Base-by-base conservation (phyloP, 2,888 invertebrate species). In the Anodontia alba region DNA sequence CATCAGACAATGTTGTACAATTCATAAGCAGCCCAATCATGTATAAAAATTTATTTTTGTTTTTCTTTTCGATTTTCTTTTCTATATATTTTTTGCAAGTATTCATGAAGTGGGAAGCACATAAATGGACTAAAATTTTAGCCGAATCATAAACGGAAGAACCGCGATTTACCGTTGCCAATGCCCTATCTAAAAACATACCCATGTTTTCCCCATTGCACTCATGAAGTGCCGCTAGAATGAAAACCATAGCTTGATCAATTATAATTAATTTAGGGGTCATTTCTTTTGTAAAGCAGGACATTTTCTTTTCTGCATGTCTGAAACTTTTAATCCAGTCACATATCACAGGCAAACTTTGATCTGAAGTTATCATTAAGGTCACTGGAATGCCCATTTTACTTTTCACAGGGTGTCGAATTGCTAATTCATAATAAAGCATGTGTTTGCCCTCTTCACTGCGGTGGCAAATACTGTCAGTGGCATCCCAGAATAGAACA, bases 341-440 rank as follows among this genome's bases (percentile, higher is more conserved):
- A 12, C 36, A 67, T 8, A 67, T 42, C 1, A 29, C 29, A n/a
- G 73, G 62, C 15, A 62, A 49, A 42, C 73, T 73, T 26, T 57
- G 54, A 33, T 73, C 73, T 7, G 43, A 36, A 20, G 31, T 57
- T 69, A 51, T 20, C 69, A 76, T 76, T 5, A 38, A 38, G 51
- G 42, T 33, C 8, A 76, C 51, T 43, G 69, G 76, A 20, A 76
- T 54, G 36, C 76, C 76, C 69, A 76, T 76, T 69, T 76, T 76
- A 0, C 76, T 51, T 69, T 76, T 69, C 8, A 76, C 69, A 15
- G 68, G 76, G 10, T 76, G 36, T 12, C 69, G 20, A 10, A 69
- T 23, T 17, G 69, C 68, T 17, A 51, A 29, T 69, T 76, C 76
- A 76, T 76, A 76, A 69, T 76, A 69, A 10, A 76, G 43, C 17